These are phyloP conservation scores for Lingula anatina DNA, from an alignment of 2,888 invertebrate genomes.

Conservation along the genomic window DNA sequence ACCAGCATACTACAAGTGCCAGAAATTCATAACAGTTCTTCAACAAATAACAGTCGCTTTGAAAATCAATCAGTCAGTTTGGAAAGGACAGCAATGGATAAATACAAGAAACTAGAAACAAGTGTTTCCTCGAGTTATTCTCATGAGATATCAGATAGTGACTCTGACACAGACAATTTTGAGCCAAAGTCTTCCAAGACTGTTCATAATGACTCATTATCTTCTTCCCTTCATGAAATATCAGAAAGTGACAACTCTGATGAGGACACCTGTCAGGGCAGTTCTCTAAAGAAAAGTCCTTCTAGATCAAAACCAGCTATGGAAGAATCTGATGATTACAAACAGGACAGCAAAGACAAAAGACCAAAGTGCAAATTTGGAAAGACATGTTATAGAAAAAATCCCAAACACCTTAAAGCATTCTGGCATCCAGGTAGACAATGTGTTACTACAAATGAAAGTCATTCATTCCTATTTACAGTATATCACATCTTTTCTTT, in stretches of 20 bases:
- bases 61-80: too few relatives aligned
- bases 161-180: conserved; percentile 5
- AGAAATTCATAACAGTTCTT: too few relatives aligned
- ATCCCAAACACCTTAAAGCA: conserved; percentile 78
- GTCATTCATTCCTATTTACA: too few relatives aligned
- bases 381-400: conserved; percentile 73
- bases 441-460: conserved; percentile 1
- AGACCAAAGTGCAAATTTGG: conserved; percentile 65
- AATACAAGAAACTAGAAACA: too few relatives aligned
- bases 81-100: too few relatives aligned
- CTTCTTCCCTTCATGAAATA: conserved; percentile 12
- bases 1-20: too few relatives aligned
- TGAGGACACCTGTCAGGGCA: conserved; percentile 8
- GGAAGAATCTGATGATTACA: neutral
- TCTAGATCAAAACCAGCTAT: conserved; percentile 2
- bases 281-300: conserved; percentile 16
- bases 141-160: conserved; percentile 26
- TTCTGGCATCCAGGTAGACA: conserved; percentile 64
- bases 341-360: neutral
- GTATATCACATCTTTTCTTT: too few relatives aligned
- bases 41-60: too few relatives aligned
- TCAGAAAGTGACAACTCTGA: conserved; percentile 20
- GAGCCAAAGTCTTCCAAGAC: too few relatives aligned
- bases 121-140: too few relatives aligned
- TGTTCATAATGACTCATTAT: too few relatives aligned